phyloP scores from a whole-genome alignment of 2,888 invertebrate genomes.

The Campopleginae sp. region DNA sequence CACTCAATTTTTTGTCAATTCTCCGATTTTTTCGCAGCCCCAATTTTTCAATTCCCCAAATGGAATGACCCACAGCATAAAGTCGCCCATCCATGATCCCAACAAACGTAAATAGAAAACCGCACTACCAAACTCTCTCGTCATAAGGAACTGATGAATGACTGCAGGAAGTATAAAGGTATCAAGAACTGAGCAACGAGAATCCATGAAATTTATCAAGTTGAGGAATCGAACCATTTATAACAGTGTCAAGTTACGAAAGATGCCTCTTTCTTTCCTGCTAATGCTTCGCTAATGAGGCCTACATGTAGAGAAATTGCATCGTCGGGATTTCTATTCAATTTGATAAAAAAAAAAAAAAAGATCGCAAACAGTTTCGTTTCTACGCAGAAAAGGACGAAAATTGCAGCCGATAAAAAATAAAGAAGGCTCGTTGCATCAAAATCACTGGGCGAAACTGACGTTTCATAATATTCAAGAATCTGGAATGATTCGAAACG shows the following conservation, averaged over 20 bases:
- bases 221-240: not conserved
- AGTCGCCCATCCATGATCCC: not conserved
- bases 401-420: not conserved
- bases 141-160: not conserved
- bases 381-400: not conserved
- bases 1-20: not conserved
- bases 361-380: not conserved
- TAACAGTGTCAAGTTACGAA: not conserved
- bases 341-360: not conserved
- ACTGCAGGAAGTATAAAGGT: not conserved
- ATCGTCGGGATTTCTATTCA: not conserved
- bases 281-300: not conserved
- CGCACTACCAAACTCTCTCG: not conserved
- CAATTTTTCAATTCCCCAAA: not conserved
- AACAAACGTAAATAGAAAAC: not conserved
- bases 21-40: not conserved
- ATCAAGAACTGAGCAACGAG: not conserved
- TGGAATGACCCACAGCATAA: not conserved
- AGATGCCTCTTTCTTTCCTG: not conserved
- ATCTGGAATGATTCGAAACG: not conserved
- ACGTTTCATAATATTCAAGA: not conserved
- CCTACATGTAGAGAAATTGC: not conserved
- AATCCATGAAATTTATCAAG: not conserved
- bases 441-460: not conserved
- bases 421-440: not conserved